Evolutionary conservation across 2,888 invertebrate genomes (phyloP), one percentile per base, ranked within the genome.

Genomic region (Meteorus colon): DNA sequence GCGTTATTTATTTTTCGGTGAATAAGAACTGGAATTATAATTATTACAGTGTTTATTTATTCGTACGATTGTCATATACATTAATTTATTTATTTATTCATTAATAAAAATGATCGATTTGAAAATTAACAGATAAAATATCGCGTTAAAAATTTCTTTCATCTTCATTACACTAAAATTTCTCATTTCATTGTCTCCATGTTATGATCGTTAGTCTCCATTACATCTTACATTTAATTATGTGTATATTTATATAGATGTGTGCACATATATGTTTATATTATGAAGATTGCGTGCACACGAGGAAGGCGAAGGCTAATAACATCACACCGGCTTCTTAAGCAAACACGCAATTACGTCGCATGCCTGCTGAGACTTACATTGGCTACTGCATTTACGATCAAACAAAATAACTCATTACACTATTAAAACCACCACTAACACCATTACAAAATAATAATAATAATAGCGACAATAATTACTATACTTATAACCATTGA

Each of bases 321-420:
- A 73, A 66, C 67, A 73, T 73, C 37, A 59, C 73, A 24, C 55
- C 19, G 69, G 27, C 67, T 55, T 66, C 66, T 48, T 63, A 34
- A 6, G 59, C 67, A 73, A 67, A 73, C 73, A 73, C 73, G 73
- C 66, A 59, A 67, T 73, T 73, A 73, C 73, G 66, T 73, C 59
- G 55, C 59, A 55, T 41, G 55, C 34, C 48, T 65, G 65, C 59
- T 41, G 37, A 1, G 55, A 55, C 66, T 24, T 31, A 51, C 67
- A n/a, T 37, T 16, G 62, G 6, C 62, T 62, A 62, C 62, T 45
- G 45, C 66, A 62, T 34, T 66, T 24, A 16, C 27, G 51, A 73
- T 27, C 29, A 55, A 6, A 65, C 19, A 24, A 65, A 37, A 65
- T 65, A 65, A 29, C 62, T 29, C 31, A 31, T 62, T 62, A 29